These are phyloP conservation scores for Meleagris gallopavo DNA, from an alignment of 2,113 vertebrate species.

Conservation along the genomic window DNA sequence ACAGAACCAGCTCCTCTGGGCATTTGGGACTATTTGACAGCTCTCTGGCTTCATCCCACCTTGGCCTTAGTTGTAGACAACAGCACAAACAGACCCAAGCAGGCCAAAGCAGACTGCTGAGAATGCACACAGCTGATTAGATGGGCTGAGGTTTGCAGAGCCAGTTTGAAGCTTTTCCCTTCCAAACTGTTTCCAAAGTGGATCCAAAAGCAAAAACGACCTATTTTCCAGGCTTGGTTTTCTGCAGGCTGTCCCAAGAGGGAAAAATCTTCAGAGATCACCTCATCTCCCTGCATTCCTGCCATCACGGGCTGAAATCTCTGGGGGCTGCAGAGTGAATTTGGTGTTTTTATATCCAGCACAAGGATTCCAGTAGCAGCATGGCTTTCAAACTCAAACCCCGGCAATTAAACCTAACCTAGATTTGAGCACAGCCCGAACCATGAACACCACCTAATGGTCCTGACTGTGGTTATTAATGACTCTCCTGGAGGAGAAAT, in stretches of 20 bases:
- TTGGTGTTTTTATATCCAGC: constrained; percentile 15
- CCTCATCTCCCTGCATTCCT: constrained; percentile 12
- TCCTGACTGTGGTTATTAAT: constrained; percentile 48
- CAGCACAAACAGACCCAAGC: rapidly evolving
- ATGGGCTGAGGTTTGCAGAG: neutral
- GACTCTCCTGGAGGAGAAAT: constrained; percentile 45
- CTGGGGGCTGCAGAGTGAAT: constrained; percentile 8
- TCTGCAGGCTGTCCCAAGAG: constrained; percentile 10
- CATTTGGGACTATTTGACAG: neutral
- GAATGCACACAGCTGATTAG: neutral
- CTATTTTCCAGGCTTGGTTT: neutral
- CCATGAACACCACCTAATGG: neutral
- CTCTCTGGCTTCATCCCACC: neutral
- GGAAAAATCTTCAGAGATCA: constrained; percentile 20
- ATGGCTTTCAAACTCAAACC: constrained; percentile 50
- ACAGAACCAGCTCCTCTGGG: neutral
- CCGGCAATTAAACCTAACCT: constrained; percentile 63
- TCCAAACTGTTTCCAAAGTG: neutral
- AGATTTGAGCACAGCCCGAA: constrained; percentile 47
- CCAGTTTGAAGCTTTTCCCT: neutral
- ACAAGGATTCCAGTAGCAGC: constrained; percentile 23
- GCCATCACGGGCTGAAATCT: constrained; percentile 42
- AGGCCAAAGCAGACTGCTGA: neutral
- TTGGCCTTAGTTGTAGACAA: neutral
- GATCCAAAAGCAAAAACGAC: neutral